A percentile compares a stretch with the other conserved stretches of the same genome.
Evolutionary conservation across 2,888 invertebrate genomes (phyloP).

Genomic region (Himalopsyche tibetana): DNA sequence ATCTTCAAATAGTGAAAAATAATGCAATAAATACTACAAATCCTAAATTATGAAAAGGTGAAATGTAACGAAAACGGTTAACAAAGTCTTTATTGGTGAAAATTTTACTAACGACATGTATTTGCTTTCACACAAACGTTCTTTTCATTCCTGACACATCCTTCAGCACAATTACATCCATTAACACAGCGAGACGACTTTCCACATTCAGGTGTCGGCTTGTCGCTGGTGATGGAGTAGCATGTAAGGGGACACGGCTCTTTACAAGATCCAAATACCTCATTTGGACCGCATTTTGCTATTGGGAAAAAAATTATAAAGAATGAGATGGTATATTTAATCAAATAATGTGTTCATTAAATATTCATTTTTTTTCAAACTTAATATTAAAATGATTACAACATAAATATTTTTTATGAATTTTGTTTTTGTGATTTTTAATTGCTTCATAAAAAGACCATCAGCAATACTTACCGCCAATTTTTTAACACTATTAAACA

Average conservation of each 20-base stretch:
- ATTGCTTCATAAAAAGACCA: not conserved
- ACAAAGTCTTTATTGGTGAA: not conserved
- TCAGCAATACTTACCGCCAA: not conserved
- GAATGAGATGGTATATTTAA: too few species aligned
- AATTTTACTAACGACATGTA: slow-evolving; percentile 48
- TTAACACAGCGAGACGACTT: slow-evolving; percentile 41
- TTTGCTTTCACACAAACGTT: slow-evolving; percentile 49
- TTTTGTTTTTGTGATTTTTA: too few species aligned
- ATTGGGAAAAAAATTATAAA: not conserved
- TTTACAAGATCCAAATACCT: not conserved
- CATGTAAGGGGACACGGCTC: not conserved
- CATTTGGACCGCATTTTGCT: not conserved
- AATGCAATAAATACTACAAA: too few species aligned
- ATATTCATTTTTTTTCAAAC: too few species aligned
- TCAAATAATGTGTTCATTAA: too few species aligned
- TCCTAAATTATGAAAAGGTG: too few species aligned
- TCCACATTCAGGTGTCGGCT: slow-evolving; percentile 5
- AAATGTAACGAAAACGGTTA: too few species aligned
- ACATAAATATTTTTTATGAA: too few species aligned
- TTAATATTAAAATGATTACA: too few species aligned
- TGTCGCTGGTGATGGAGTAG: not conserved
- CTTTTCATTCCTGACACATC: slow-evolving; percentile 54
- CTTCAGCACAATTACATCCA: slow-evolving; percentile 54
- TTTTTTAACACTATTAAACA: too few species aligned
- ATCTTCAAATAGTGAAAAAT: too few species aligned